These are phyloP conservation scores for Notothenia rossii DNA, from an alignment of 2,113 vertebrate species.

Conservation along the genomic window DNA sequence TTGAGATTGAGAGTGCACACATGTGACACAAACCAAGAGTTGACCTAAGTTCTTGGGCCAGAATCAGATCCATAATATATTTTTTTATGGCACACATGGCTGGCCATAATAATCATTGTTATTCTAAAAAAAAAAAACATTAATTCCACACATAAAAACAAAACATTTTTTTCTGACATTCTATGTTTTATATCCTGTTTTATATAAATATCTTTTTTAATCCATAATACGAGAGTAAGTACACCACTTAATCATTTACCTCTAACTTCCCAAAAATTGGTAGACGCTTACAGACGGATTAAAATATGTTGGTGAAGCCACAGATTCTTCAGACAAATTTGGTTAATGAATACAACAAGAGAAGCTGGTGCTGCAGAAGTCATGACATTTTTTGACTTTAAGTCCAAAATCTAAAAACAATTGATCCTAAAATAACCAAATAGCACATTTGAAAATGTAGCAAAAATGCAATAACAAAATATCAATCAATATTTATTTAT, in stretches of 20 bases:
- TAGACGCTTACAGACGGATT: background rate
- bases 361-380: background rate
- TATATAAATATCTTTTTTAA: background rate
- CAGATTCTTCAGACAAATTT: background rate
- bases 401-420: slow-evolving; percentile 1
- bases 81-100: background rate
- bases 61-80: background rate
- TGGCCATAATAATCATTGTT: background rate
- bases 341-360: background rate
- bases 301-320: background rate
- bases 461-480: background rate
- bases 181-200: too few species aligned
- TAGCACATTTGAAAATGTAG: background rate
- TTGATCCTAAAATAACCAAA: slow-evolving; percentile 8
- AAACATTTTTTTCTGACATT: too few species aligned
- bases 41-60: background rate
- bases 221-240: background rate
- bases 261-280: too few species aligned
- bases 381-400: background rate
- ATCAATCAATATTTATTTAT: too few species aligned
- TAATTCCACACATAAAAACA: background rate
- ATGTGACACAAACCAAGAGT: background rate
- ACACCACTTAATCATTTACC: background rate
- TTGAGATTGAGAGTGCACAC: background rate
- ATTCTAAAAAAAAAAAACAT: background rate